phyloP scores from a whole-genome alignment of 2,113 vertebrate species.

The Pituophis catenifer region DNA sequence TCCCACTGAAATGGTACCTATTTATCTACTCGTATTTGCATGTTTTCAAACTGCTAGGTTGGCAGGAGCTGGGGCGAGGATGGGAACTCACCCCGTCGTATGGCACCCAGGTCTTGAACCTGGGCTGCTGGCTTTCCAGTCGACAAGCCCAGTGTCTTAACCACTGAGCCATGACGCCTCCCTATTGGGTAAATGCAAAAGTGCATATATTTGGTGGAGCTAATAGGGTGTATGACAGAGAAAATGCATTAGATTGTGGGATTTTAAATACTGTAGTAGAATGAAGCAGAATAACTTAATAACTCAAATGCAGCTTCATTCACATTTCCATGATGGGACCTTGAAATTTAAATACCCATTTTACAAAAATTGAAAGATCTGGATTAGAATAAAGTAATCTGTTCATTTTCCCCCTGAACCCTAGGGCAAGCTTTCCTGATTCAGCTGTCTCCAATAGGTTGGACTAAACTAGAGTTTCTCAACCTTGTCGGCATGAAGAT shows the following conservation, averaged over 20 bases:
- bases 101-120: no score
- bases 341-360: neutral
- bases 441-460: neutral
- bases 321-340: neutral
- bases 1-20: no score
- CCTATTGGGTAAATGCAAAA: no score
- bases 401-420: no score
- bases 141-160: no score
- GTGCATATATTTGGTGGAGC: neutral
- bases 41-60: no score
- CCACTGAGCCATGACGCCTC: no score
- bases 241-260: neutral
- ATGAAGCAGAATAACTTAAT: neutral
- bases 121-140: no score
- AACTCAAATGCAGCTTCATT: neutral
- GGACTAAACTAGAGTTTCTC: neutral
- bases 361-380: neutral
- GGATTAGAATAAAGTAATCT: neutral
- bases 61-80: no score
- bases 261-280: no score
- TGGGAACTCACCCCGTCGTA: rapidly evolving
- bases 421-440: neutral
- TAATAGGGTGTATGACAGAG: neutral
- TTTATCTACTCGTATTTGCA: no score
- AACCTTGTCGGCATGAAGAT: neutral